Conservation (phyloP, 2,797 vertebrate genomes). For the Hirundo rustica region DNA sequence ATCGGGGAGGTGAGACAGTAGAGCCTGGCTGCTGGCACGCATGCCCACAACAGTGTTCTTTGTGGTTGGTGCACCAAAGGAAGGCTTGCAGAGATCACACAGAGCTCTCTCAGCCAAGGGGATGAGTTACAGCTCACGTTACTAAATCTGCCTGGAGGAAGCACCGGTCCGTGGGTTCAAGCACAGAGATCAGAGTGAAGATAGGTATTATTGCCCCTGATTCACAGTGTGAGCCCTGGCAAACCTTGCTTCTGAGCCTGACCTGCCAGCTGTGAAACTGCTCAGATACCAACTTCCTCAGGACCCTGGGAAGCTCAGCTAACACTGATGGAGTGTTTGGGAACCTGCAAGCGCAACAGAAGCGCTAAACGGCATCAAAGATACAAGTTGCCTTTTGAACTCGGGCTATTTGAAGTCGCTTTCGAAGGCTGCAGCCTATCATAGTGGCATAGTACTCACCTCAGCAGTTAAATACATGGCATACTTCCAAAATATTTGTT, state of each 20-base stretch:
- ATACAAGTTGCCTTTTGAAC: background rate
- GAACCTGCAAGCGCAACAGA: background rate
- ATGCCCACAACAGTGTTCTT: background rate
- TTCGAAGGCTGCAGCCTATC: background rate
- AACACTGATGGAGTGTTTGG: background rate
- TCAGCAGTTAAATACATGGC: background rate
- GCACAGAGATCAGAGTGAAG: constrained; percentile 28
- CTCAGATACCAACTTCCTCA: background rate
- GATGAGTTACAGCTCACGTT: background rate
- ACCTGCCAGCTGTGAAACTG: background rate
- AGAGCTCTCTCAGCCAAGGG: background rate
- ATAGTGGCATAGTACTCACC: background rate
- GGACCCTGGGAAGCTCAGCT: background rate
- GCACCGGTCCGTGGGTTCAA: background rate
- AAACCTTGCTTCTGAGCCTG: background rate
- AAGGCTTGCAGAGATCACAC: constrained; percentile 32
- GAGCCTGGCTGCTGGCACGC: background rate
- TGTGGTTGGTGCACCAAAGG: background rate
- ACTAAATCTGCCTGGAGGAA: constrained; percentile 30
- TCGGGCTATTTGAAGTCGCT: background rate
- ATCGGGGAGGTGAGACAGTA: background rate
- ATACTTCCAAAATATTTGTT: background rate
- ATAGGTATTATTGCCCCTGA: background rate
- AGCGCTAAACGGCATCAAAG: background rate
- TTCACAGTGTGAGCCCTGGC: background rate